Evolutionary conservation across 2,797 vertebrate species (phyloP), one percentile per base, ranked within the genome.

Genomic region (Takifugu ocellatus): DNA sequence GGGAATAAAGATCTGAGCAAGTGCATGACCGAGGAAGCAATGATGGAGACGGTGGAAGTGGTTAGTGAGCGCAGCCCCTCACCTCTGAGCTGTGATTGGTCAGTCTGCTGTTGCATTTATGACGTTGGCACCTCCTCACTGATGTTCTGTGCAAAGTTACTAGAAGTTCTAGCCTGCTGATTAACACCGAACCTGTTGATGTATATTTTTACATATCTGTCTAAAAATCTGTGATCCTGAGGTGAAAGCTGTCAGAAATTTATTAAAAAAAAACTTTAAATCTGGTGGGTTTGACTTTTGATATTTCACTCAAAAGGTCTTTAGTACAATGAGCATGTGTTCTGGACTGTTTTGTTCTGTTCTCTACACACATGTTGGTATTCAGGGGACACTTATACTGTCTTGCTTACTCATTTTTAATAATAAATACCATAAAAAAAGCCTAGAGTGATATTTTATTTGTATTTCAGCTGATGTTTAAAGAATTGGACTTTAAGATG

Each of bases 351-450:
- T 80, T 72, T 90, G 88, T 89, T 82, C 84, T 88, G 77, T 92
- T 93, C 92, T 88, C 92, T 88, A 80, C 88, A 90, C 87, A 87
- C 82, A 86, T 89, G 91, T 91, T 91, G 87, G 83, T 90, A 89
- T 92, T 90, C 84, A 91, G 88, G 86, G 84, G 84, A 87, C 89
- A 91, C 82, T 83, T 69, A 49, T 81, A 88, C 78, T 76, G 36
- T 90, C 87, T 39, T 91, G 86, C 90, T 92, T 90, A 92, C 84
- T 91, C 90, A 89, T 95, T 95, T 94, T 94, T 91, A 92, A 93
- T 91, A 94, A 95, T 93, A 93, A 96, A 96, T 91, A 78, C 79
- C 89, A 53, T 79, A 67, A 88, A 69, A 49, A 81, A 87, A 79
- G 63, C 1, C 1, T 33, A 78, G 25, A 25, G 4, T 6, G 44